phyloP scores from a whole-genome alignment of 2,888 invertebrate species.

The Penaeus monodon region DNA sequence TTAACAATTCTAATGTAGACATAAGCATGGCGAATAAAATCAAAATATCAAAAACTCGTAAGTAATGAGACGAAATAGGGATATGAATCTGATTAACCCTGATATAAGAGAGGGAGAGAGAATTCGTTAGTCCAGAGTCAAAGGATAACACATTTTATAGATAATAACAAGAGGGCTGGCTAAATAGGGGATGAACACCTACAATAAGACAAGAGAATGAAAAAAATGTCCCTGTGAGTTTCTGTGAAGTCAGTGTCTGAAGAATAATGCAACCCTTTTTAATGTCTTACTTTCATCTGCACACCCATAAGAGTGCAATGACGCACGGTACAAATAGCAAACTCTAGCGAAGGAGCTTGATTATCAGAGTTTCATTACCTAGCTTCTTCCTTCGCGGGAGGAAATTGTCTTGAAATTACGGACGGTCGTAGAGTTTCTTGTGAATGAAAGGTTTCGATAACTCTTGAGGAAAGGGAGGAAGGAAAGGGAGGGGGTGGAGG shows the following conservation, averaged over 20 bases:
- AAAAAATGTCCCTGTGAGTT: neutral
- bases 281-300: no score
- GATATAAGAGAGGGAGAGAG: neutral
- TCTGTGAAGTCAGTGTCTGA: neutral
- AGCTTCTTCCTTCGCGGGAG: neutral
- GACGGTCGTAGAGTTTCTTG: neutral
- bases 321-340: no score
- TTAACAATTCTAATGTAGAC: no score
- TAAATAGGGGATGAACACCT: neutral
- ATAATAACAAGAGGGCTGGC: neutral
- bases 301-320: no score
- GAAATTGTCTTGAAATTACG: neutral
- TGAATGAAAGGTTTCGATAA: no score
- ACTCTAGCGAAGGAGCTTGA: no score
- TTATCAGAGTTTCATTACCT: no score
- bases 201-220: neutral
- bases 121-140: neutral
- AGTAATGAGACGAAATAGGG: neutral
- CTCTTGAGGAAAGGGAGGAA: no score
- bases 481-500: no score
- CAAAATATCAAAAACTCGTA: no score
- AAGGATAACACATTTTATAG: neutral
- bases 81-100: neutral
- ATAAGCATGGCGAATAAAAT: no score
- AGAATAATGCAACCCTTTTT: no score